Conservation (phyloP, 2,113 vertebrate genomes). For the Rousettus leschenaultii region DNA sequence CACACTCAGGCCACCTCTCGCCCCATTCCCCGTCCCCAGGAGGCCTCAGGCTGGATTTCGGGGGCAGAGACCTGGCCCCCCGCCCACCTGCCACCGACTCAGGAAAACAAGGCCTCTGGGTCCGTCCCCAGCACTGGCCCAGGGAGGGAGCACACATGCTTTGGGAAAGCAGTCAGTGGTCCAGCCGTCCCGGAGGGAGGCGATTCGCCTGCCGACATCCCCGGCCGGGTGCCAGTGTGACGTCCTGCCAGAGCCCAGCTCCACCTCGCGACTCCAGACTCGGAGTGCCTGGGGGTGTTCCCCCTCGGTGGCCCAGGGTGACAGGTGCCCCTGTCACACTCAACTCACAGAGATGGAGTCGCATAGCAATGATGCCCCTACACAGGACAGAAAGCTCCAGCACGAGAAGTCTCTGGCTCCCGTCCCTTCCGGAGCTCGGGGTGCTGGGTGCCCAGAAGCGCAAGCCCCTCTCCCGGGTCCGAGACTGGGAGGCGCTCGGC, state of each 20-base stretch:
- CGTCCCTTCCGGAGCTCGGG: background rate
- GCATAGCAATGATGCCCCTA: fast-evolving
- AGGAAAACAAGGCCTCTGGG: background rate
- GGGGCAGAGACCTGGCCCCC: background rate
- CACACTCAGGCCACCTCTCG: background rate
- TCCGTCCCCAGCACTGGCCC: no score
- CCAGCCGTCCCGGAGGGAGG: background rate
- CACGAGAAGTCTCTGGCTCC: background rate
- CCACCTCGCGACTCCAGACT: background rate
- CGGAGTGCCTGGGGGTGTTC: background rate
- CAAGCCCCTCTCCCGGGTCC: background rate
- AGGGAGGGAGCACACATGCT: background rate
- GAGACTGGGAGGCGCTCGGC: no score
- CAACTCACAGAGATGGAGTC: fast-evolving
- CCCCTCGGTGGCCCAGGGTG: fast-evolving
- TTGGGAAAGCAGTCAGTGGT: background rate
- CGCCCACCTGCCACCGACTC: no score
- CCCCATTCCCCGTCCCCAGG: fast-evolving
- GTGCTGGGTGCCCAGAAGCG: background rate
- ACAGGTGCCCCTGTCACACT: fast-evolving
- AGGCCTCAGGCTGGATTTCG: background rate
- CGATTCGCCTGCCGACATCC: background rate
- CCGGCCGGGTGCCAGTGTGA: fast-evolving
- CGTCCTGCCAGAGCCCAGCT: fast-evolving
- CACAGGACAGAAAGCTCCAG: fast-evolving